A percentile compares a stretch with the other conserved stretches of the same genome.
These are phyloP conservation scores for Hozukius guyotensis DNA, from an alignment of 2,797 vertebrate genomes.

Conservation along the genomic window DNA sequence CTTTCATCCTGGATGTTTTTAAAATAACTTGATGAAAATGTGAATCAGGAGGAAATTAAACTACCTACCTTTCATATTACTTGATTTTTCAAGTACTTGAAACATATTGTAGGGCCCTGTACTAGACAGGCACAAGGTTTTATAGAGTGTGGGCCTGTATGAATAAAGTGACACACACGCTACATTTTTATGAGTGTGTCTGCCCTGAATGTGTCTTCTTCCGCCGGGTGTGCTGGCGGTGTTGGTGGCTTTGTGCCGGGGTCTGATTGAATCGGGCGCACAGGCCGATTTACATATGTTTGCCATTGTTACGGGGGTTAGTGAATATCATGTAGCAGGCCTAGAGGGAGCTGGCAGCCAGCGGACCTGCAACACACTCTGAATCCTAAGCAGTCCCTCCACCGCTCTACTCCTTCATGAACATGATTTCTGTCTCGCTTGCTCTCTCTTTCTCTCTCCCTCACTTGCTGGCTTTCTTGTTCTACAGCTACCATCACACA, in stretches of 20 bases:
- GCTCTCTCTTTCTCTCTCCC: conserved; percentile 3
- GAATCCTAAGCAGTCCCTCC: conserved; percentile 73
- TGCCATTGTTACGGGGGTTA: conserved; percentile 84
- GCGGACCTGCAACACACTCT: conserved; percentile 57
- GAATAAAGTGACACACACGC: neutral
- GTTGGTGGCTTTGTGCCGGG: conserved; percentile 73
- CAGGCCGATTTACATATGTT: conserved; percentile 84
- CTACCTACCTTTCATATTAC: neutral
- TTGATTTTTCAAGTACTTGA: neutral
- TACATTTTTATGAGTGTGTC: conserved; percentile 15
- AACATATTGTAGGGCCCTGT: neutral
- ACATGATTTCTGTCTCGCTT: conserved; percentile 37
- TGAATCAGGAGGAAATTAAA: neutral
- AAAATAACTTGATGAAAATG: neutral
- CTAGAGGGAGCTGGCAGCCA: conserved; percentile 76
- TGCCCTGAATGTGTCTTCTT: conserved; percentile 22
- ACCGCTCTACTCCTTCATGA: conserved; percentile 30
- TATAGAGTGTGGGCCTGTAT: neutral
- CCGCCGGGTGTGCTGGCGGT: conserved; percentile 48
- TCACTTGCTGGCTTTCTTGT: conserved; percentile 47
- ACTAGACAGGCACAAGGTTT: neutral
- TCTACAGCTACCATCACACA: conserved; percentile 34
- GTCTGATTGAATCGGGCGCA: conserved; percentile 81
- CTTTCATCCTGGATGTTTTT: neutral
- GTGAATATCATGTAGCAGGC: conserved; percentile 84